Conservation (phyloP, 2,113 vertebrate genomes). For the Balaeniceps rex region DNA sequence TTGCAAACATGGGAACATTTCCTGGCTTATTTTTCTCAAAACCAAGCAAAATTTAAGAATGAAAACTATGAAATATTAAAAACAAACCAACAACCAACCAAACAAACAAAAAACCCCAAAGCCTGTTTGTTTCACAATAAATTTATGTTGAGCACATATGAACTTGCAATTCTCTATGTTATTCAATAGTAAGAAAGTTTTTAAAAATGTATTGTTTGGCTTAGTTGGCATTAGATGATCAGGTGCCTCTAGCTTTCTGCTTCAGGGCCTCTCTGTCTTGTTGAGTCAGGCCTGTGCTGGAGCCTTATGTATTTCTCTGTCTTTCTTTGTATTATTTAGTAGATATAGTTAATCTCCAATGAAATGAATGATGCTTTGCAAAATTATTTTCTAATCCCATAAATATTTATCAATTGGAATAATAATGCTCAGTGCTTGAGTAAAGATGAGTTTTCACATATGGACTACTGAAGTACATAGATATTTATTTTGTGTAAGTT, state of each 20-base stretch:
- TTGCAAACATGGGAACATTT: not conserved
- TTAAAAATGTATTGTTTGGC: rapidly evolving
- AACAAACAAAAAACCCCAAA: too few relatives aligned
- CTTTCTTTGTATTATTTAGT: not conserved
- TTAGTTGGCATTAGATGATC: not conserved
- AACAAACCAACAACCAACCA: too few relatives aligned
- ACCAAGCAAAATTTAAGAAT: not conserved
- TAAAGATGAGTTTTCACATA: not conserved
- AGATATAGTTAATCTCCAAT: not conserved
- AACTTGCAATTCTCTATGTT: not conserved
- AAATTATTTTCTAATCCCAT: not conserved
- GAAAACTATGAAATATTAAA: not conserved
- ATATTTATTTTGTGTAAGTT: not conserved
- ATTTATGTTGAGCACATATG: rapidly evolving
- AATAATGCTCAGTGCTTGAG: not conserved
- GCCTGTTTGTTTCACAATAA: not conserved
- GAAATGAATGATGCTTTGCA: not conserved
- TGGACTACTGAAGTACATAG: not conserved
- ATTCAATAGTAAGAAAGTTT: not conserved
- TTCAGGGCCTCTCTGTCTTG: not conserved
- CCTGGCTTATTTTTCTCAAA: not conserved
- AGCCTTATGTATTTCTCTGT: not conserved
- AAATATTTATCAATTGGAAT: not conserved
- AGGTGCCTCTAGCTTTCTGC: not conserved
- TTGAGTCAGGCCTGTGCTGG: not conserved